Conservation (phyloP, 92 coral and sea anemone species). For the Porites evermanni region DNA sequence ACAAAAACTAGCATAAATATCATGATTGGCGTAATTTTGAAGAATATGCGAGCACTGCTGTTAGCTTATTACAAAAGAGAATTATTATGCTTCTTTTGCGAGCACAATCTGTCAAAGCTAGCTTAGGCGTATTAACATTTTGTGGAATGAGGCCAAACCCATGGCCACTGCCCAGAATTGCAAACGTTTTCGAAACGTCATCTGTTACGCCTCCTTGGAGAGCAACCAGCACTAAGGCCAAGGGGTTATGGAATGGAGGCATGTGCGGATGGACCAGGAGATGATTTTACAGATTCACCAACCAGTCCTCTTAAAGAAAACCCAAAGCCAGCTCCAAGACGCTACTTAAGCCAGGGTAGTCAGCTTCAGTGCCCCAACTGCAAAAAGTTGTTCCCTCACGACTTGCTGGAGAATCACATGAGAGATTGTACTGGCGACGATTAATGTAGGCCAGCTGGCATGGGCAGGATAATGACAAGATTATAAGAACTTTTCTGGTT, state of each 20-base stretch:
- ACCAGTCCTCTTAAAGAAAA: constrained; percentile 26
- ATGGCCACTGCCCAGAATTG: too few relatives aligned
- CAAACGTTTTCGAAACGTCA: too few relatives aligned
- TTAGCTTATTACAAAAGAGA: too few relatives aligned
- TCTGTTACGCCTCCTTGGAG: too few relatives aligned
- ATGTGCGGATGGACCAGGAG: constrained; percentile 59
- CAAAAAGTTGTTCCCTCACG: constrained; percentile 70
- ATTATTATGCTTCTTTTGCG: too few relatives aligned
- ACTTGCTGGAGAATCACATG: constrained; percentile 81
- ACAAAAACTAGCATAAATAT: too few relatives aligned
- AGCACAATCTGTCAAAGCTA: too few relatives aligned
- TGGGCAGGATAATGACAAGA: constrained; percentile 6
- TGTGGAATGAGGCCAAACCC: too few relatives aligned
- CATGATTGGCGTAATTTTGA: too few relatives aligned
- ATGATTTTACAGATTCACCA: constrained; percentile 51
- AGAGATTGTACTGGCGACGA: constrained; percentile 76
- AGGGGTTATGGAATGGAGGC: constrained; percentile 58
- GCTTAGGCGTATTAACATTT: too few relatives aligned
- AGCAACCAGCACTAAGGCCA: constrained; percentile 1
- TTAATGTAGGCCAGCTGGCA: constrained; percentile 8
- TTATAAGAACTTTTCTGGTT: background rate
- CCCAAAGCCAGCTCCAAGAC: constrained; percentile 43
- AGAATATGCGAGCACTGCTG: too few relatives aligned
- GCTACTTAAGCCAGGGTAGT: constrained; percentile 41
- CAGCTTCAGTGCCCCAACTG: constrained; percentile 82